Conservation (phyloP, 2,888 invertebrate genomes). For the Rhingia campestris region DNA sequence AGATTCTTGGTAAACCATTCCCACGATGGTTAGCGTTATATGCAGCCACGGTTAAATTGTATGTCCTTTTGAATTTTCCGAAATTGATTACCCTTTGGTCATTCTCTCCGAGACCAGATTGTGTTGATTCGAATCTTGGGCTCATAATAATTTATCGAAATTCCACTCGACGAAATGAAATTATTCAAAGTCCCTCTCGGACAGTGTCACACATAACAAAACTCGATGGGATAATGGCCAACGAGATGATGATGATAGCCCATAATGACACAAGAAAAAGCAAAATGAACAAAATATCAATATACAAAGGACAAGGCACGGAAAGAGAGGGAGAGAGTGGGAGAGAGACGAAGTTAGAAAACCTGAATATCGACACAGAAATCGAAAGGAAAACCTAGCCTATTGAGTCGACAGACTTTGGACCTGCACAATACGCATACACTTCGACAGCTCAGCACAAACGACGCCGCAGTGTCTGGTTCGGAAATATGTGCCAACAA, state of each 20-base stretch:
- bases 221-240: conserved; percentile 66
- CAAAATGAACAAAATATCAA: conserved; percentile 6
- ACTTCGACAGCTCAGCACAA: conserved; percentile 59
- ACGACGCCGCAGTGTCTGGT: conserved; percentile 73
- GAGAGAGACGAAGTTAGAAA: conserved; percentile 15
- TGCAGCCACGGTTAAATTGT: conserved; percentile 1
- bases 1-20: conserved; percentile 17
- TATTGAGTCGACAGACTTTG: conserved; percentile 55
- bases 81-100: conserved; percentile 50
- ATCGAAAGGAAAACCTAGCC: conserved; percentile 70
- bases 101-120: conserved; percentile 19
- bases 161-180: conserved; percentile 65
- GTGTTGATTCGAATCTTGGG: conserved; percentile 34
- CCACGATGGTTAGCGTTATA: conserved; percentile 33
- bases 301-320: conserved; percentile 48
- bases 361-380: conserved; percentile 55
- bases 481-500: conserved; percentile 70
- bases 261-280: conserved; percentile 51
- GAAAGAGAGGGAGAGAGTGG: background rate
- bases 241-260: conserved; percentile 69
- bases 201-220: conserved; percentile 67
- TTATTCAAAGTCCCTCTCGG: conserved; percentile 63
- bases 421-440: conserved; percentile 64
- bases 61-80: conserved; percentile 59
- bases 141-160: conserved; percentile 68